phyloP scores from a whole-genome alignment of 2,797 vertebrate genomes.

The Poecile montanus region DNA sequence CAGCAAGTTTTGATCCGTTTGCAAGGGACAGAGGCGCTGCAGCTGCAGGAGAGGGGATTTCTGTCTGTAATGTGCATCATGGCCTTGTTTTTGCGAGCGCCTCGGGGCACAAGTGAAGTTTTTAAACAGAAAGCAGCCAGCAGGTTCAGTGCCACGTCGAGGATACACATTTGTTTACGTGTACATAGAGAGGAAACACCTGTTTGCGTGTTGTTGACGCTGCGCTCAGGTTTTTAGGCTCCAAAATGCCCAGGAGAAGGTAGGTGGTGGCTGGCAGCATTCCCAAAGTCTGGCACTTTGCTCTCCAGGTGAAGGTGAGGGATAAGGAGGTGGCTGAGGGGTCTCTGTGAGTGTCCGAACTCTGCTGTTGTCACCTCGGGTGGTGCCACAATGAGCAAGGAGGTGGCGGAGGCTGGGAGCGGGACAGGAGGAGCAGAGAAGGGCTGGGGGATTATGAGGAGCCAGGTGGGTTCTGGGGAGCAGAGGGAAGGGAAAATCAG shows the following conservation, averaged over 20 bases:
- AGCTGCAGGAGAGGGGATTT: neutral
- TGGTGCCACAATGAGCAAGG: neutral
- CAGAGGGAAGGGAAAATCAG: neutral
- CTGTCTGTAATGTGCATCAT: neutral
- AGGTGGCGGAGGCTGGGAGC: neutral
- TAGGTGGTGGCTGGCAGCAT: neutral
- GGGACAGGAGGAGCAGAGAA: neutral
- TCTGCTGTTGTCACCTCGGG: neutral
- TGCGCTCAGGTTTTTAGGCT: neutral
- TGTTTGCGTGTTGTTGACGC: neutral
- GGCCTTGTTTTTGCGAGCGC: neutral
- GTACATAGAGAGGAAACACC: slow-evolving; percentile 30
- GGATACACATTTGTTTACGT: neutral
- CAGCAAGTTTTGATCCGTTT: neutral
- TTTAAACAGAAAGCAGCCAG: neutral
- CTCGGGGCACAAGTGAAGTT: neutral
- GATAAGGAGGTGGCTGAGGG: neutral
- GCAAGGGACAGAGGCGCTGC: neutral
- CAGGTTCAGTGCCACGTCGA: fast-evolving
- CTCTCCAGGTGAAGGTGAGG: fast-evolving
- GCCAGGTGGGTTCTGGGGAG: neutral
- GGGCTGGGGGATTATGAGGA: neutral
- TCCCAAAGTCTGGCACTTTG: neutral
- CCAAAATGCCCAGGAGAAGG: neutral
- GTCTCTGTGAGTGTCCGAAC: neutral